These are phyloP conservation scores for Dasyurus viverrinus DNA, from an alignment of 2,113 vertebrate genomes.

Conservation along the genomic window DNA sequence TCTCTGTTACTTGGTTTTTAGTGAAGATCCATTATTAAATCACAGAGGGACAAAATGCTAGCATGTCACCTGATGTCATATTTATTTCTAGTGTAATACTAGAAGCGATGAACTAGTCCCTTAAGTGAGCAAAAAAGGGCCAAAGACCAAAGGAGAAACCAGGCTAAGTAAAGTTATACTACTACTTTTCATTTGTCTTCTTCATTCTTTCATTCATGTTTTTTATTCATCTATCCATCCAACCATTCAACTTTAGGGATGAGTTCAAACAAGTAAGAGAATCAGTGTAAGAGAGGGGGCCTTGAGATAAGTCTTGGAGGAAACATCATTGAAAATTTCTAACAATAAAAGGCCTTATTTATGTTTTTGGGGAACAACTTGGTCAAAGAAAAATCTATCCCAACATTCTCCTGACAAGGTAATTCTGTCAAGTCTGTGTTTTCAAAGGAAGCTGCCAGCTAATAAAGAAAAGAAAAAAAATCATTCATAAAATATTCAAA, in stretches of 20 bases:
- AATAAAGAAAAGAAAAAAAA: conserved; percentile 29
- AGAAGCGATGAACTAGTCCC: conserved; percentile 17
- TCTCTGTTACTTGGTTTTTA: conserved; percentile 67
- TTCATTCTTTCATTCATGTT: background rate
- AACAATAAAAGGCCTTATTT: background rate
- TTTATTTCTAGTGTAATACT: conserved; percentile 42
- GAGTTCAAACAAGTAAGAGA: background rate
- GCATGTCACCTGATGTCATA: background rate
- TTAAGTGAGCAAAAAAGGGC: background rate
- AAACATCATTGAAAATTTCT: background rate
- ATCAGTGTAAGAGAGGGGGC: background rate
- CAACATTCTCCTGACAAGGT: conserved; percentile 3
- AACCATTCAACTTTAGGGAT: background rate
- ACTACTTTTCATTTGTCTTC: background rate
- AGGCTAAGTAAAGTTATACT: background rate
- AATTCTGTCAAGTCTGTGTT: conserved; percentile 13
- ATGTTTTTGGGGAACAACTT: conserved; percentile 23
- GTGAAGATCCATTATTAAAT: conserved; percentile 72
- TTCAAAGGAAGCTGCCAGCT: background rate
- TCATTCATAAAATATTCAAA: conserved; percentile 39
- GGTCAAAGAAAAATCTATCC: background rate
- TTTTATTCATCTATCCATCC: background rate
- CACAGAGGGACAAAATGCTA: conserved; percentile 38
- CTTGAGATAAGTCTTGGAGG: background rate
- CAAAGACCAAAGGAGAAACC: background rate